Evolutionary conservation across 2,888 invertebrate species (phyloP), one percentile per base, ranked within the genome.

Genomic region (Oscheius sp.): DNA sequence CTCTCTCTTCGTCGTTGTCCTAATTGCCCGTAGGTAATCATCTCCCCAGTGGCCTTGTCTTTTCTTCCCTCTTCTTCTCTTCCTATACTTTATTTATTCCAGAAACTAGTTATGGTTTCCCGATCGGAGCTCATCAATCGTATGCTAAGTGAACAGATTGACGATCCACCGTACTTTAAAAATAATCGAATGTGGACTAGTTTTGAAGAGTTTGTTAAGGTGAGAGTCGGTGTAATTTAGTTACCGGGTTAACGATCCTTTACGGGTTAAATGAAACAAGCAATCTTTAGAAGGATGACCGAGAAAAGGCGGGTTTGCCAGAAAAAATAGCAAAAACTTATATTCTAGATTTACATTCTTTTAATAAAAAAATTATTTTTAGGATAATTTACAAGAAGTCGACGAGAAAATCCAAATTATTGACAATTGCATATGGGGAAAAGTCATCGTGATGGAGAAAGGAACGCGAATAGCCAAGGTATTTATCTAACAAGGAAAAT

Each of bases 351-450:
- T 36, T 36, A 9, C 36, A 14, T 36, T 36, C 14, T 36, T 36
- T 36, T 36, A 9, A 14, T 36, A 36, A 36, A 9, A 36, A 36
- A 36, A 36, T 36, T 36, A 14, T 9, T 36, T 68, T 14, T 30
- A 72, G 72, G 69, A 72, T 32, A 72, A 61, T 51, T 20, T 72
- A 2, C 33, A 36, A 3, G 72, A 72, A 49, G 67, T 72, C n/a
- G 69, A 72, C 9, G 47, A 57, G 28, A 72, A 72, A 28, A 41
- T 72, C 5, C 56, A 61, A 36, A 54, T 62, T 50, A 56, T 72
- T 26, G 72, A 72, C 38, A 72, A 72, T 57, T 57, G 62, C 33
- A 69, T 72, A 6, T 72, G 72, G 72, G 72, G 63, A 20, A 72
- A 72, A 41, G 14, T 70, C 20, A 54, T 72, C 9, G 69, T 72